phyloP scores from a whole-genome alignment of 2,113 vertebrate species.

The Alectura lathami region DNA sequence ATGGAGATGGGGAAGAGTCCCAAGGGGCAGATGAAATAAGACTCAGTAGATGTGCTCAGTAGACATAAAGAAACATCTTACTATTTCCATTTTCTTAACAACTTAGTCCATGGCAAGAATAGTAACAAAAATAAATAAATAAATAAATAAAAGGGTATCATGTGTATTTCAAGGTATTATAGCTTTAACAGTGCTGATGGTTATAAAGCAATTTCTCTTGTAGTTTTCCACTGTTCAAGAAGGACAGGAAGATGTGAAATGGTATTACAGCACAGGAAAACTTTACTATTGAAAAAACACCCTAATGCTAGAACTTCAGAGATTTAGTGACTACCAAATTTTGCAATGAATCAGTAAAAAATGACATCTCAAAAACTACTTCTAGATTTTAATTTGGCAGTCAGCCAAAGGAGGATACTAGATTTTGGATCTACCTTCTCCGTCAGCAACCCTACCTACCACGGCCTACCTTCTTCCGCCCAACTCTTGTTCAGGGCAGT shows the following conservation, averaged over 20 bases:
- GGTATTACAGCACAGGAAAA: background rate
- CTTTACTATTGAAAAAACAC: background rate
- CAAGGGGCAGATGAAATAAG: background rate
- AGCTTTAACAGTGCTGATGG: background rate
- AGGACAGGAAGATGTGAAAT: background rate
- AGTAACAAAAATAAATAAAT: accelerated
- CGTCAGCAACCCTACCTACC: too few relatives aligned
- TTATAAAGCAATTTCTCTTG: background rate
- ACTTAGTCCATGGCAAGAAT: background rate
- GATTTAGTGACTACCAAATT: background rate
- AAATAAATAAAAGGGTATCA: background rate
- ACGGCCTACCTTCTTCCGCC: background rate
- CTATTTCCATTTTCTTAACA: background rate
- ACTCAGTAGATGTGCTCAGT: background rate
- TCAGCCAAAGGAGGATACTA: background rate
- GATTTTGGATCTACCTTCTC: too few relatives aligned
- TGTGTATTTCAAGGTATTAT: background rate
- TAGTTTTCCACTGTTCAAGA: background rate
- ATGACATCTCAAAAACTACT: background rate
- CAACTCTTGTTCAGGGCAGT: background rate
- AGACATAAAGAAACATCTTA: background rate
- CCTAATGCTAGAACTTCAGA: background rate
- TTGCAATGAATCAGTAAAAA: background rate
- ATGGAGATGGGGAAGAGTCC: background rate
- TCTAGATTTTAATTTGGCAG: background rate